A percentile compares a stretch with the other conserved stretches of the same genome.
Conservation (phyloP, 2,888 invertebrate species). For the Schrankia costaestrigalis region DNA sequence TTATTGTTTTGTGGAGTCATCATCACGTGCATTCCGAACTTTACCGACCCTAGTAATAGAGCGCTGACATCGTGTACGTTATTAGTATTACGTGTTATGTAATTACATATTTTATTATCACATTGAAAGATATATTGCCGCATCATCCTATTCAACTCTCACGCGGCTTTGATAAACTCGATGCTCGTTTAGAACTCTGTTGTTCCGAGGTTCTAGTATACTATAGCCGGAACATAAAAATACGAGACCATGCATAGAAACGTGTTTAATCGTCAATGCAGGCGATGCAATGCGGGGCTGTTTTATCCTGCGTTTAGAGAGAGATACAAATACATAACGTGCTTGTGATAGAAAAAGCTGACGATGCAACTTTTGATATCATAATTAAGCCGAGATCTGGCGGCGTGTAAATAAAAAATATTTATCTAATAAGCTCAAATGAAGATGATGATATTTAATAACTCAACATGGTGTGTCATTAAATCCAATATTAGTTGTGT, state of each 20-base stretch:
- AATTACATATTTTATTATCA: constrained; percentile 51
- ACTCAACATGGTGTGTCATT: constrained; percentile 58
- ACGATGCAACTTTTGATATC: constrained; percentile 73
- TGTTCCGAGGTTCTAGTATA: constrained; percentile 30
- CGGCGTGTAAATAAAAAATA: constrained; percentile 61
- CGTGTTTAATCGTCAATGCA: constrained; percentile 74
- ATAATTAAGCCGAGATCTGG: constrained; percentile 64
- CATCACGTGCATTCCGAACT: constrained; percentile 34
- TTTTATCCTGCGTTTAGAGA: constrained; percentile 54
- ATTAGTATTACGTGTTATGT: constrained; percentile 45
- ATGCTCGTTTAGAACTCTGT: constrained; percentile 52
- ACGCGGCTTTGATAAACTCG: constrained; percentile 49
- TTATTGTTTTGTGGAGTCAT: constrained; percentile 37
- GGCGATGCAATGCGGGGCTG: constrained; percentile 54
- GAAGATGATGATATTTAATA: constrained; percentile 64
- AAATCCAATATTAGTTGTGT: constrained; percentile 47
- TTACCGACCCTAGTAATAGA: constrained; percentile 37
- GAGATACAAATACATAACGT: constrained; percentile 46
- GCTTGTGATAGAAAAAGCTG: constrained; percentile 50
- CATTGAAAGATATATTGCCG: constrained; percentile 48
- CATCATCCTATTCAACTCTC: constrained; percentile 57
- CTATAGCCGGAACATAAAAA: constrained; percentile 48
- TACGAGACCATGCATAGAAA: constrained; percentile 76
- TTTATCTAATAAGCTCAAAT: constrained; percentile 68
- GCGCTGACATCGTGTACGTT: constrained; percentile 50